Evolutionary conservation across 2,113 vertebrate species (phyloP).

Genomic region (Takifugu bimaculatus): DNA sequence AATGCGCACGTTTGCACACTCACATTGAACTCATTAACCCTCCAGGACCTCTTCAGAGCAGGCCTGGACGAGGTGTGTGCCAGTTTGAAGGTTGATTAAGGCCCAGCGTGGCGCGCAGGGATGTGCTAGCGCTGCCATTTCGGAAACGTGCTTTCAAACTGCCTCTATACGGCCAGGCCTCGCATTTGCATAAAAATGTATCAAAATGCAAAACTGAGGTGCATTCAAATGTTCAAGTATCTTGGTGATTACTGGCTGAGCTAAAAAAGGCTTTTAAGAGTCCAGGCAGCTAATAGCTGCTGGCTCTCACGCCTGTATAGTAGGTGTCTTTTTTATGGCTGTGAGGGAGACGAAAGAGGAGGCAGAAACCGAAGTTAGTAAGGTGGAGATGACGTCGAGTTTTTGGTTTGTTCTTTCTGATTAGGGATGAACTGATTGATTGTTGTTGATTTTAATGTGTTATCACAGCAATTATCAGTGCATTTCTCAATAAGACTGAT

Average conservation of each 20-base stretch:
- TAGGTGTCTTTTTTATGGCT: neutral
- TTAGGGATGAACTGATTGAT: no score
- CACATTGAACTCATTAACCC: conserved; percentile 23
- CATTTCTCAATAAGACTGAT: neutral
- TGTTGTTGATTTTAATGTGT: no score
- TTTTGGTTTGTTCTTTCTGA: neutral
- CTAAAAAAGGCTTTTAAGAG: conserved; percentile 19
- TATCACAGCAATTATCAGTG: no score
- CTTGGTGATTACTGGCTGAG: conserved; percentile 10
- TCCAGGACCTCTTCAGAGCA: conserved; percentile 4
- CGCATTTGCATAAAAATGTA: conserved; percentile 46
- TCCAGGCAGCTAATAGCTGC: conserved; percentile 7
- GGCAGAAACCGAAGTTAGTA: neutral
- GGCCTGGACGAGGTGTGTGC: conserved; percentile 4
- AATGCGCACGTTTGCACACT: conserved; percentile 13
- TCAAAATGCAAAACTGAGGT: conserved; percentile 39
- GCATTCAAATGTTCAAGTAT: conserved; percentile 26
- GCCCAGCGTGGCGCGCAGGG: neutral
- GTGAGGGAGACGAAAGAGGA: neutral
- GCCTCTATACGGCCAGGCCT: conserved; percentile 13
- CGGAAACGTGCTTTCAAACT: conserved; percentile 17
- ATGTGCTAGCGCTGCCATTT: conserved; percentile 13
- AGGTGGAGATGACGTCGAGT: neutral
- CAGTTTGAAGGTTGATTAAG: no score
- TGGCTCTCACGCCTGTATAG: neutral